Base-by-base conservation (phyloP, 2,113 vertebrate species). In the Gymnobelideus leadbeateri region DNA sequence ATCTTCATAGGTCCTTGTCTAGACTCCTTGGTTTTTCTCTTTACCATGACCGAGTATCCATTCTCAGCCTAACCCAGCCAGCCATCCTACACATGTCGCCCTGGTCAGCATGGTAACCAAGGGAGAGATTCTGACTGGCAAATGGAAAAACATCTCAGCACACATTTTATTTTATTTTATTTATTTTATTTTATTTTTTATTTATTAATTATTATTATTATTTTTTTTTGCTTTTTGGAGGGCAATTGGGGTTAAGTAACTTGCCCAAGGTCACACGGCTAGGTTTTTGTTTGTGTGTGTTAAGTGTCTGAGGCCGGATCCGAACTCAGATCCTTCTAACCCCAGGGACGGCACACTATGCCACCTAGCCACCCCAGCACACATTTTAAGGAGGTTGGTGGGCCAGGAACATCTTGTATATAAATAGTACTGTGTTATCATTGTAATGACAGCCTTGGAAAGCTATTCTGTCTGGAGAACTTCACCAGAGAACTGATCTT, bases 391-490 rank as follows among this genome's bases (percentile, higher is more conserved):
- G 68, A 2, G 19, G 43, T 6, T 84, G n/a, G 16, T 84, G 5
- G 19, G 19, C n/a, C 68, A 84, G n/a, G 68, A 84, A 5, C 0
- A 0, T 8, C 91, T 37, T 0, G 7, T 53, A 43, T 84, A 84
- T 43, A 84, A 84, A 84, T 43, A 43, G 19, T 84, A n/a, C 16
- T 21, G 37, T 84, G 2, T 84, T 84, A 43, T 43, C 2, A 8
- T 25, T 68, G 94, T 12, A 9, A 0, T 3, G 5, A 37, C 7
- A 37, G 46, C 91, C 5, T 0, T 0, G 0, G 8, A 0, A 4
- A 57, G 43, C 8, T 2, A 2, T 43, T n/a, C 5, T 0, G 0
- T 51, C 19, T 23, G 47, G 8, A 1, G 1, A 16, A 26, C 21
- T 6, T 37, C 61, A 23, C 0, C 0, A 14, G 21, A 47, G 94